A percentile compares a stretch with the other conserved stretches of the same genome.
phyloP scores from a whole-genome alignment of 2,888 invertebrate genomes.

The Calameuta pallipes region DNA sequence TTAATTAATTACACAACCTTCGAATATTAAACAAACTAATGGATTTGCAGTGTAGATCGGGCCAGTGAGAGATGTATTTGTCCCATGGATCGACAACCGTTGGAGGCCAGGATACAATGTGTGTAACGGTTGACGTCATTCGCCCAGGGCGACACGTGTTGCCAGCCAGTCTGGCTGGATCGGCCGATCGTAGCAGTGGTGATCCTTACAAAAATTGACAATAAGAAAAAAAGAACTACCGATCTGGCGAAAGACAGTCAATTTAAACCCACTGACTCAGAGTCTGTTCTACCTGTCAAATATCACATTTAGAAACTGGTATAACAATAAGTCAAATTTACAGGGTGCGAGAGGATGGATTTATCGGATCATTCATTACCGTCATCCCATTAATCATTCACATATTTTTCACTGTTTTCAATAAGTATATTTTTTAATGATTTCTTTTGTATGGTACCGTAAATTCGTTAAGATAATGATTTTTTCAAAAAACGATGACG shows the following conservation, averaged over 20 bases:
- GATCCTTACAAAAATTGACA: slow-evolving; percentile 5
- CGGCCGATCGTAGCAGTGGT: slow-evolving; percentile 38
- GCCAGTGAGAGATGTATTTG: slow-evolving; percentile 30
- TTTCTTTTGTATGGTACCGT: neutral
- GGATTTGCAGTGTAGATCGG: slow-evolving; percentile 36
- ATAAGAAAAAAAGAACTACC: neutral
- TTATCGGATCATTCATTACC: neutral
- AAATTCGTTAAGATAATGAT: neutral
- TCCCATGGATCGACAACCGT: slow-evolving; percentile 21
- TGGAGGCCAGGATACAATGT: slow-evolving; percentile 31
- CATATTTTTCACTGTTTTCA: neutral
- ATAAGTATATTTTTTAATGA: neutral
- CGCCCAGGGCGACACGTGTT: slow-evolving; percentile 43
- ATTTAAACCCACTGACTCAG: neutral
- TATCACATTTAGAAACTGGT: neutral
- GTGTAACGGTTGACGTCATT: slow-evolving; percentile 51
- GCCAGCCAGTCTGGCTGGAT: slow-evolving; percentile 54
- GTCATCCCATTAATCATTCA: neutral
- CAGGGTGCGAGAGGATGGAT: neutral
- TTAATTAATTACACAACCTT: slow-evolving; percentile 14
- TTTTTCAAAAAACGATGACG: neutral
- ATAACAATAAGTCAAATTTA: neutral
- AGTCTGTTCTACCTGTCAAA: neutral
- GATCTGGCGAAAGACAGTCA: neutral
- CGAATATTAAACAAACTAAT: slow-evolving; percentile 30